Evolutionary conservation across 2,797 vertebrate species (phyloP).

Genomic region (Argya squamiceps): DNA sequence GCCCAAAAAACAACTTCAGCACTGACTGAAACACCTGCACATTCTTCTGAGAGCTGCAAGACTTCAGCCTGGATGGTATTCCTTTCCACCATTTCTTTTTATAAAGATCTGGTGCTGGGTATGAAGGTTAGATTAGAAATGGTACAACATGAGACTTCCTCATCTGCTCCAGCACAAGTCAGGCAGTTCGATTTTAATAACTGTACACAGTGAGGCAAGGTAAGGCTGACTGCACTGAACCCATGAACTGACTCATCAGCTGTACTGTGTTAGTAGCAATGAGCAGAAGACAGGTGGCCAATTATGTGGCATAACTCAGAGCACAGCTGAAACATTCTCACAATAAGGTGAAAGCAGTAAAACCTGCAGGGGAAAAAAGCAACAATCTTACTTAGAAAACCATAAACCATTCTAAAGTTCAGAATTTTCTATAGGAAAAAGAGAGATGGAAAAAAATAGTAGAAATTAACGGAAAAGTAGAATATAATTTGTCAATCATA

Average conservation of each 20-base stretch:
- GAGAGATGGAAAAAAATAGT: neutral
- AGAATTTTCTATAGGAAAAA: neutral
- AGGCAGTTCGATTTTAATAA: neutral
- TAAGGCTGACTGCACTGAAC: neutral
- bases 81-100: neutral
- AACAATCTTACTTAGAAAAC: neutral
- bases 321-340: neutral
- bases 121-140: neutral
- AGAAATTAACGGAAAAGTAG: neutral
- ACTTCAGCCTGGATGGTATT: neutral
- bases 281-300: neutral
- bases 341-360: neutral
- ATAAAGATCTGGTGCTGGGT: neutral
- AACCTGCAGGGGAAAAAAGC: neutral
- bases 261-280: neutral
- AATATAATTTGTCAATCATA: neutral
- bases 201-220: neutral
- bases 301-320: neutral
- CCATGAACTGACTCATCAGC: neutral
- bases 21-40: neutral
- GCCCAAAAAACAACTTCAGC: neutral
- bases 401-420: neutral
- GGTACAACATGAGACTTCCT: neutral
- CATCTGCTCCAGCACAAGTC: neutral
- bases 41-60: neutral